Evolutionary conservation across 2,888 invertebrate species (phyloP), one percentile per base, ranked within the genome.

Genomic region (Cosmia trapezina): DNA sequence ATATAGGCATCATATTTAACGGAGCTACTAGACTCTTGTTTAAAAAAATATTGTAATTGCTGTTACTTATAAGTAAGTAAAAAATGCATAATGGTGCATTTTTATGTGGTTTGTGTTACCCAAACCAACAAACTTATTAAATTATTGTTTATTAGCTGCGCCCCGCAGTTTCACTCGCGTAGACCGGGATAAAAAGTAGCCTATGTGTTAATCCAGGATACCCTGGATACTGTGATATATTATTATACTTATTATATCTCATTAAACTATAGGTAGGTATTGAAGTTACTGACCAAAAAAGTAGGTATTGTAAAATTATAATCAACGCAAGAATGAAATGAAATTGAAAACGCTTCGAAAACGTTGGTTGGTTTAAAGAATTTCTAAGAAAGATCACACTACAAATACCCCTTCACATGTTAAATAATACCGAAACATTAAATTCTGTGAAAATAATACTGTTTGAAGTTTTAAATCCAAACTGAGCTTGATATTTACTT

Each of bases 1-100:
- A 85, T 85, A 85, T 80, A 81, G 81, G 81, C 74, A 73, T 76
- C 72, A 85, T 72, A 49, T n/a, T n/a, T 65, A 69, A 59, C 0
- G 37, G 47, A 37, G 22, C 43, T n/a, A 65, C 61, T 49, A 54
- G n/a, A 61, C 14, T 53, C 8, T 56, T 62, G 54, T 57, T 70
- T 37, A 22, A 28, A 64, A 69, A 59, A 22, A 53, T 12, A 66
- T n/a, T 53, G 12, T n/a, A 33, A 60, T 63, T 67, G n/a, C 9
- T 43, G 28, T 19, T 45, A 45, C 28, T 43, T 47, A 45, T 28
- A 17, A 45, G 19, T 8, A 19, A 11, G 9, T 60, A 61, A n/a
- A 2, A 9, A 28, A 37, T 37, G 6, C 37, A 5, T 56, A 28
- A 9, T 28, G 28, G 7, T 33, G 2, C 3, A 8, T 12, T 12